Base-by-base conservation (phyloP, 2,113 vertebrate species). In the Alaudala cheleensis region DNA sequence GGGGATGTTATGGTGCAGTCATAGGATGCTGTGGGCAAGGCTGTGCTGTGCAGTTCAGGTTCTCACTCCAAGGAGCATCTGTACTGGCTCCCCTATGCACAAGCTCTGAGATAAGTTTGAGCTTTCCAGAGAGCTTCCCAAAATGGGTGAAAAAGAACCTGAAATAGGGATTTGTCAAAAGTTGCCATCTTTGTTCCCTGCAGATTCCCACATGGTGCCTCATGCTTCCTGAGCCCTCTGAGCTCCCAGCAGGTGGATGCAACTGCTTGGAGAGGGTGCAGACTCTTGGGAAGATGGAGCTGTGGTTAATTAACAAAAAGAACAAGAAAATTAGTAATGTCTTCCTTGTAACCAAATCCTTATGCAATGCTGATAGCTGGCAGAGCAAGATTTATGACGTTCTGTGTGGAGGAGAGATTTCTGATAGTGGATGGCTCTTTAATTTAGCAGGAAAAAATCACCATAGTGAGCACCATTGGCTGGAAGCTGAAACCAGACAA, bases 281-380 rank as follows among this genome's bases (percentile, higher is more conserved):
- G 77, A 51, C 64, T 84, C 69, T 51, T 0, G 1, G 33, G 47
- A 58, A 82, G 66, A 70, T 28, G 78, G 56, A 88, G 33, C 74
- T 90, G 50, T 44, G 85, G 70, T 86, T 95, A 93, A 91, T 97
- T 95, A 94, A 92, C 84, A 80, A 80, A 92, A 87, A 89, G 54
- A 65, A 85, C 70, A 50, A 89, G 66, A 78, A 90, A 95, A 95
- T 91, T 77, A 93, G 94, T 88, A 90, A 81, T 0, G 0, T 88
- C 58, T 91, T 80, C 74, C 74, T 82, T 0, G 1, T 90, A 95
- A 70, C 78, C 0, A 0, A 95, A 88, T 93, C 87, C 86, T 92
- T 62, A 88, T 93, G 88, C 39, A 0, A 53, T 83, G 81, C 42
- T 8, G 93, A 86, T 64, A 90, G 85, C 67, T 5, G 7, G 47